Evolutionary conservation across 2,888 invertebrate genomes (phyloP).

Genomic region (Agriotes lineatus): DNA sequence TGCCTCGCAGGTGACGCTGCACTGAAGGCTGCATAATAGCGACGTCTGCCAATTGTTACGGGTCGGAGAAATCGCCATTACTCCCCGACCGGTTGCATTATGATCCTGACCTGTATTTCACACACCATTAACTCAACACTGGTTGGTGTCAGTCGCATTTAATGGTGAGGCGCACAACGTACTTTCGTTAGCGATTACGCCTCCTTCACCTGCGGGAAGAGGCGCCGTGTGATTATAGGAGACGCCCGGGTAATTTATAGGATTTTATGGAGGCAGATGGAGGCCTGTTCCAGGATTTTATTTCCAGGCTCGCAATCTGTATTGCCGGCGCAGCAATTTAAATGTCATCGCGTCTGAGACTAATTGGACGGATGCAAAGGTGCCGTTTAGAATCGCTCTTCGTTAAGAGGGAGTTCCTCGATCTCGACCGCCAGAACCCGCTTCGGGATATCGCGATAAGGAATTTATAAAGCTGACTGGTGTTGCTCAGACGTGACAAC

Average conservation of each 20-base stretch:
- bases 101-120: constrained; percentile 4
- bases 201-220: too few species aligned
- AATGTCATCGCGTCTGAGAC: background rate
- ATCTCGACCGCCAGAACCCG: background rate
- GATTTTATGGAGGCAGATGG: too few species aligned
- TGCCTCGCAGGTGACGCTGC: too few species aligned
- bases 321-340: background rate
- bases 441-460: background rate
- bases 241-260: too few species aligned
- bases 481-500: constrained; percentile 10
- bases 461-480: constrained; percentile 5
- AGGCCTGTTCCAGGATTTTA: too few species aligned
- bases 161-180: background rate
- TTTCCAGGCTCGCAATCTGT: background rate
- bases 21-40: background rate
- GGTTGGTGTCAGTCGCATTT: background rate
- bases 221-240: too few species aligned
- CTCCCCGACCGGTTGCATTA: background rate
- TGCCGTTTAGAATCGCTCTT: background rate
- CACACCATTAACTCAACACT: background rate
- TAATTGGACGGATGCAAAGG: background rate
- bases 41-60: background rate
- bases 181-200: background rate
- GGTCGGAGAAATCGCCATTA: background rate
- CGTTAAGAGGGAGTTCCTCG: background rate